Evolutionary conservation across 2,113 vertebrate genomes (phyloP).

Genomic region (Megatriorchis doriae): DNA sequence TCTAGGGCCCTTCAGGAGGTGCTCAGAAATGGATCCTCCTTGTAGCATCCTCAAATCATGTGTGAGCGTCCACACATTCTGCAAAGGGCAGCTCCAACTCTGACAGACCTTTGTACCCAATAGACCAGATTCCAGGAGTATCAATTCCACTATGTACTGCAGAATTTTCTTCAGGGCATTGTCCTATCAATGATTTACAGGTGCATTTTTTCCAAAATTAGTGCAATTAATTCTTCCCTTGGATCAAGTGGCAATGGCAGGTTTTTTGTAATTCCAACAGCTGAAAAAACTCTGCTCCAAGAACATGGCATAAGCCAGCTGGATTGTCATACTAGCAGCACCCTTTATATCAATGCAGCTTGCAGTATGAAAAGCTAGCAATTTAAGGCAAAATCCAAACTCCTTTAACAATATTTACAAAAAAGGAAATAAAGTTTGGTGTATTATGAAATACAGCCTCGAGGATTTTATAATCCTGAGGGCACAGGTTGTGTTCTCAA

Average conservation of each 20-base stretch:
- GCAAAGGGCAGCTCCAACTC: not conserved
- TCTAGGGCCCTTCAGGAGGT: not conserved
- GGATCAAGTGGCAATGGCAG: not conserved
- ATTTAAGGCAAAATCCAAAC: not conserved
- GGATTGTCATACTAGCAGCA: not conserved
- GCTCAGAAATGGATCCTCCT: not conserved
- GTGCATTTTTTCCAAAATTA: not conserved
- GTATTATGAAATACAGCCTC: not conserved
- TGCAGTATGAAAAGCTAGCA: not conserved
- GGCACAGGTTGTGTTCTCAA: not conserved
- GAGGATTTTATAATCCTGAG: not conserved
- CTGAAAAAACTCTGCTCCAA: not conserved
- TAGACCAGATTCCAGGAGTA: not conserved
- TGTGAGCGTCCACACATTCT: not conserved
- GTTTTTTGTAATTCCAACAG: not conserved
- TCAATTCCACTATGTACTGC: not conserved
- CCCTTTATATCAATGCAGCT: not conserved
- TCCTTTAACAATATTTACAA: not conserved
- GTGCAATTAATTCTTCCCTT: not conserved
- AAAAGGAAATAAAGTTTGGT: not conserved
- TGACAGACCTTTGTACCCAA: not conserved
- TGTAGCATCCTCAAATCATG: not conserved
- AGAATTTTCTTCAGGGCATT: not conserved
- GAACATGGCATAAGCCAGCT: not conserved
- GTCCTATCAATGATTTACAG: not conserved